phyloP scores from a whole-genome alignment of 2,113 vertebrate species.

The Orcinus orca region DNA sequence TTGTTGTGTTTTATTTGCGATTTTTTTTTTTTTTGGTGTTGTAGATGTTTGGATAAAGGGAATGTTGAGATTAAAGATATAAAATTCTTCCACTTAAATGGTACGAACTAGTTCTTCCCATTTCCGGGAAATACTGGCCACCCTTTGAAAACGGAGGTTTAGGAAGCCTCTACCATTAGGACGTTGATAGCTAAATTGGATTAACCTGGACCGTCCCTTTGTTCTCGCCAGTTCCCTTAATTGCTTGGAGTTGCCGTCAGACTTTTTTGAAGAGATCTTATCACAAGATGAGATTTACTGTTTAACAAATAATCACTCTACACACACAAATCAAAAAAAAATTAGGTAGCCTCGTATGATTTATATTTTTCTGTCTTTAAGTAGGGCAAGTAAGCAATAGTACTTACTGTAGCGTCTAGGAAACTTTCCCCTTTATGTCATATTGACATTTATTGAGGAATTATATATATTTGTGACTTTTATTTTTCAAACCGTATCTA shows the following conservation, averaged over 20 bases:
- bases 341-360: not conserved
- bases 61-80: not conserved
- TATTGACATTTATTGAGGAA: not conserved
- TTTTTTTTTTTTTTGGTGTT: not conserved
- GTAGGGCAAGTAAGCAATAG: not conserved
- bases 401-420: not conserved
- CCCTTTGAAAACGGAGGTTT: not conserved
- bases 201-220: not conserved
- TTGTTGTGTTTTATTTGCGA: not conserved
- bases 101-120: not conserved
- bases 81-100: not conserved
- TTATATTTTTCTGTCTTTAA: not conserved
- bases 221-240: constrained; percentile 9
- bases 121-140: not conserved
- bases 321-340: not conserved
- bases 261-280: not conserved
- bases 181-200: not conserved
- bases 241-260: not conserved
- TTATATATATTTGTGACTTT: not conserved
- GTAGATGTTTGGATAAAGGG: not conserved
- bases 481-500: not conserved
- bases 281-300: not conserved
- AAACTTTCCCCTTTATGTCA: not conserved
- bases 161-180: not conserved
- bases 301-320: not conserved